Percentiles rank a stretch among this genome's conserved stretches.
phyloP scores from a whole-genome alignment of 1,140 invertebrate species.

The Bombus pyrosoma region DNA sequence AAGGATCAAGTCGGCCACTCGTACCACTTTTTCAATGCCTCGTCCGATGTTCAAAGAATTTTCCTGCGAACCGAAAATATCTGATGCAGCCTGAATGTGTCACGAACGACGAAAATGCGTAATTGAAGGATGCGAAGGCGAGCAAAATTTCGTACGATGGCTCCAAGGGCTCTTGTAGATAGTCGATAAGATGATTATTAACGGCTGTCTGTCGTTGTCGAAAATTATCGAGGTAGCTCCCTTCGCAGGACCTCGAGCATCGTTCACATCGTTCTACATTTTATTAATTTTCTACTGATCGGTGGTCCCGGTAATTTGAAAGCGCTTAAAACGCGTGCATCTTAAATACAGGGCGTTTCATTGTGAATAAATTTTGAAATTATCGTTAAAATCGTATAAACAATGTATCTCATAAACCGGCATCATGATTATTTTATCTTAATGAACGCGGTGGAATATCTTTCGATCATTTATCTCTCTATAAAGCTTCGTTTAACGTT shows the following conservation, averaged over 20 bases:
- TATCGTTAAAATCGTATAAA: background rate
- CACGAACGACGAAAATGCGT: background rate
- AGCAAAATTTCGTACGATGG: background rate
- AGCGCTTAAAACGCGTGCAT: background rate
- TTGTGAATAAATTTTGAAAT: background rate
- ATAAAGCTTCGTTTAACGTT: background rate
- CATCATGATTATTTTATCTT: too few relatives aligned
- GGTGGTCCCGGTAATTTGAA: slow-evolving; percentile 8
- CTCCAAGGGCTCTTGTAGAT: background rate
- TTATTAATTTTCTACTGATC: slow-evolving; percentile 24
- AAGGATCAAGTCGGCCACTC: background rate
- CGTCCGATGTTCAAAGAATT: background rate
- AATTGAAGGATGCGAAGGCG: slow-evolving; percentile 12
- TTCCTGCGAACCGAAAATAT: background rate
- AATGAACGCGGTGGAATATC: background rate
- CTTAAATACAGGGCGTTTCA: background rate
- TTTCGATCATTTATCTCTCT: background rate
- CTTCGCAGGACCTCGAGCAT: background rate
- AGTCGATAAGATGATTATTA: slow-evolving; percentile 22
- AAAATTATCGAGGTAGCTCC: background rate
- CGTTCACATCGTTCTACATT: background rate
- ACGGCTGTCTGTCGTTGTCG: slow-evolving; percentile 3
- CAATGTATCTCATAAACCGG: background rate
- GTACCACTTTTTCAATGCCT: background rate
- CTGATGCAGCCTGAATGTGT: background rate